phyloP scores from a whole-genome alignment of 2,888 invertebrate species.

The Seladonia tumulorum region DNA sequence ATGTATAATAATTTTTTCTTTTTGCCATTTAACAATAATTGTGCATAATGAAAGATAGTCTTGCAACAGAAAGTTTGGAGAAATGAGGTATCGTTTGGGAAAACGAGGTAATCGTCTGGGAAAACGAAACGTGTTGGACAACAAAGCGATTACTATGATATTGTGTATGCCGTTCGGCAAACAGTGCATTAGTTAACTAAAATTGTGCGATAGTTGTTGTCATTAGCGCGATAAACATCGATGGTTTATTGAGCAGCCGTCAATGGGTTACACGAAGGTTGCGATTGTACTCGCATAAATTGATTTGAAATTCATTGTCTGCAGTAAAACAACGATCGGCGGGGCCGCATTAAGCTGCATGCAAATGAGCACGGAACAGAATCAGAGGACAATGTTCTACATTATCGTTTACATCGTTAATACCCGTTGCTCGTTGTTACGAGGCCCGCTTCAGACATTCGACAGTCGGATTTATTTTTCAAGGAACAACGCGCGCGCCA shows the following conservation, averaged over 20 bases:
- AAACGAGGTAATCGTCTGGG: background rate
- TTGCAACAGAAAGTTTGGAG: no score
- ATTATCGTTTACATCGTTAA: conserved; percentile 69
- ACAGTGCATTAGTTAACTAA: background rate
- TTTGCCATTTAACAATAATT: no score
- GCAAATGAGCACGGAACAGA: conserved; percentile 64
- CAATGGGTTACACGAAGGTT: conserved; percentile 55
- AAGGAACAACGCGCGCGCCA: conserved; percentile 23
- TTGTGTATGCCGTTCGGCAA: background rate
- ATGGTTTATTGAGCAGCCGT: conserved; percentile 39
- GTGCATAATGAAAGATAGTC: no score
- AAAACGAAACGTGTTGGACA: background rate
- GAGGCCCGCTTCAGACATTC: conserved; percentile 39
- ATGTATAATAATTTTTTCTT: no score
- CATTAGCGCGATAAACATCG: conserved; percentile 39
- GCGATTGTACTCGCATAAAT: conserved; percentile 63
- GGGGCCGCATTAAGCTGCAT: conserved; percentile 64
- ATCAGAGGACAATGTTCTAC: conserved; percentile 64
- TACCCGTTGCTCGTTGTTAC: conserved; percentile 51
- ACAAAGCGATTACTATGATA: background rate
- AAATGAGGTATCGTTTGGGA: background rate
- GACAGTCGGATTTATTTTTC: conserved; percentile 52
- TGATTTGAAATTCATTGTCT: conserved; percentile 68
- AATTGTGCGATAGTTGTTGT: conserved; percentile 19
- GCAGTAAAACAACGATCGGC: conserved; percentile 66